phyloP scores from a whole-genome alignment of 2,888 invertebrate species.

The Agrilus mali region DNA sequence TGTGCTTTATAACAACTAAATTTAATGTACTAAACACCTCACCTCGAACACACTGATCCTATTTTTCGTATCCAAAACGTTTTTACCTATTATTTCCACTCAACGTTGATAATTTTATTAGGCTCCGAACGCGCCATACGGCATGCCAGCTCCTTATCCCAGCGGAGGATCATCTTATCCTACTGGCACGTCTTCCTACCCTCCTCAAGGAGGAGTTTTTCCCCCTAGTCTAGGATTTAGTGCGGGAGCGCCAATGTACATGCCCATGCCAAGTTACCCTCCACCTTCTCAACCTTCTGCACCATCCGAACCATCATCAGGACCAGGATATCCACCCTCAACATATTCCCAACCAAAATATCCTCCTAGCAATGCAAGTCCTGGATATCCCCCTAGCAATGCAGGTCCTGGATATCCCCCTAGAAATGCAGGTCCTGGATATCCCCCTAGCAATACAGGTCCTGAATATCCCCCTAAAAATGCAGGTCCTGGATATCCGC shows the following conservation, averaged over 20 bases:
- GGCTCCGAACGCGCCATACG: slow-evolving; percentile 16
- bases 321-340: slow-evolving; percentile 6
- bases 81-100: background rate
- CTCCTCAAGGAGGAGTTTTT: slow-evolving; percentile 21
- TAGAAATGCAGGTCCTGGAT: slow-evolving; percentile 4
- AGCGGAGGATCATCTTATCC: slow-evolving; percentile 30
- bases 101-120: slow-evolving; percentile 10
- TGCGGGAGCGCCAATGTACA: slow-evolving; percentile 30
- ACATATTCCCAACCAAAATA: slow-evolving; percentile 22
- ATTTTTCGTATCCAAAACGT: background rate
- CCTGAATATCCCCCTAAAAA: slow-evolving; percentile 8
- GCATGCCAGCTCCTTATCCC: slow-evolving; percentile 13
- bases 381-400: slow-evolving; percentile 33
- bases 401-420: slow-evolving; percentile 20
- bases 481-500: background rate
- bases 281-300: slow-evolving; percentile 24
- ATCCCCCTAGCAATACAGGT: slow-evolving; percentile 10
- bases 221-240: slow-evolving; percentile 39
- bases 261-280: slow-evolving; percentile 37
- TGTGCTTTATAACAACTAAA: too few relatives aligned
- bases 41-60: too few relatives aligned
- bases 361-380: slow-evolving; percentile 3
- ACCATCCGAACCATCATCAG: slow-evolving; percentile 8
- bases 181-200: slow-evolving; percentile 25
- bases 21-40: too few relatives aligned